A percentile compares a stretch with the other conserved stretches of the same genome.
These are phyloP conservation scores for Odontamblyopus rebecca DNA, from an alignment of 2,797 vertebrate genomes.

Conservation along the genomic window DNA sequence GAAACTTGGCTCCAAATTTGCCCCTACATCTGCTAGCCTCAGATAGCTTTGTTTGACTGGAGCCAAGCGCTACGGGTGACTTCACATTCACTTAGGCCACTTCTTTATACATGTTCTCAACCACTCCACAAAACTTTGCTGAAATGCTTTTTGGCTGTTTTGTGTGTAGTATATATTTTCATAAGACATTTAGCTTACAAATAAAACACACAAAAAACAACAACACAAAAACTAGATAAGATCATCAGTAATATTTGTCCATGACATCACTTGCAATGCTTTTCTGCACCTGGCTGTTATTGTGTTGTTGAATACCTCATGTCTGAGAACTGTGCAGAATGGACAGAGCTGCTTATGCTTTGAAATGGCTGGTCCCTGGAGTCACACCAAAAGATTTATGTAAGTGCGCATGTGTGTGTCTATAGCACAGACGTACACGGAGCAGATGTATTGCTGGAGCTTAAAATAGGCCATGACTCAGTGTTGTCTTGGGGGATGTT, in stretches of 20 bases:
- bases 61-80: too few relatives aligned
- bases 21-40: too few relatives aligned
- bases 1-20: too few relatives aligned
- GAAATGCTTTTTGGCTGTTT: background rate
- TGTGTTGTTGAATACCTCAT: conserved; percentile 22
- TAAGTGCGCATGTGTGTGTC: conserved; percentile 44
- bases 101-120: too few relatives aligned
- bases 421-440: conserved; percentile 39
- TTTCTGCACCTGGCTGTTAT: background rate
- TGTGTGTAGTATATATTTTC: too few relatives aligned
- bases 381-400: conserved; percentile 49
- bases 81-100: too few relatives aligned
- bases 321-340: conserved; percentile 53
- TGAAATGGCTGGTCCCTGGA: conserved; percentile 48
- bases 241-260: too few relatives aligned
- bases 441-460: conserved; percentile 52
- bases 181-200: too few relatives aligned
- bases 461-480: conserved; percentile 78
- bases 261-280: background rate
- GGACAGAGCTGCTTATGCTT: conserved; percentile 19
- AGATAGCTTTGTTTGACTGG: too few relatives aligned
- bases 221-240: too few relatives aligned
- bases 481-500: conserved; percentile 65
- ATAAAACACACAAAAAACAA: too few relatives aligned
- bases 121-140: background rate